Base-by-base conservation (phyloP, 2,113 vertebrate species). In the Engraulis encrasicolus region DNA sequence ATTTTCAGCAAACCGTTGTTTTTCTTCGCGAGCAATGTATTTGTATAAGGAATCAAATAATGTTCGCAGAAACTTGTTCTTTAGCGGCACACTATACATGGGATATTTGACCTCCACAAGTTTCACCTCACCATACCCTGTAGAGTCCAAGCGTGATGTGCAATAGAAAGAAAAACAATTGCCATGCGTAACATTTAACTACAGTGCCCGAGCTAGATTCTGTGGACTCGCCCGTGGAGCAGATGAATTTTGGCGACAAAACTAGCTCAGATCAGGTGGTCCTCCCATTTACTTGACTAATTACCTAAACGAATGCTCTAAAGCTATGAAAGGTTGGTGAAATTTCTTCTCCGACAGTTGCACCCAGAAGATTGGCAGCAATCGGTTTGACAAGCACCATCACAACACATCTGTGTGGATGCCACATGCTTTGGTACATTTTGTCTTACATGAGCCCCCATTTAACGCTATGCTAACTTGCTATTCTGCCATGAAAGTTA, bases 391-490 rank as follows among this genome's bases (percentile, higher is more conserved):
- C 40, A 45, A 34, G 66, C 1, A 74, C 31, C 66, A 31, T 14
- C 34, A 34, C 31, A 58, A n/a, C 27, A 74, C 27, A 66, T 23
- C 14, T 66, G 17, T 14, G 31, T 17, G 31, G 66, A 9, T 27
- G 14, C 27, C 14, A 34, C 1, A 17, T 74, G 4, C 27, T 19
- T 36, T 14, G 12, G 2, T 74, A 45, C 14, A 15, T 36, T 74
- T 14, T 34, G 23, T 58, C 6, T 58, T 34, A 14, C 31, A 11
- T 15, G 23, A 58, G 54, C 54, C 2, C n/a, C n/a, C 2, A 3
- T 66, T 31, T 34, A 74, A 74, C 23, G 12, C 31, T 74, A 74
- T 74, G 66, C 66, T 74, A 74, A 74, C 66, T 74, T 31, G 27
- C 66, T 74, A 27, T 17, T 27, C 66, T 74, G 66, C 9, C 66